Evolutionary conservation across 1,140 invertebrate genomes (phyloP).

Genomic region (Andrena cerasifolii): DNA sequence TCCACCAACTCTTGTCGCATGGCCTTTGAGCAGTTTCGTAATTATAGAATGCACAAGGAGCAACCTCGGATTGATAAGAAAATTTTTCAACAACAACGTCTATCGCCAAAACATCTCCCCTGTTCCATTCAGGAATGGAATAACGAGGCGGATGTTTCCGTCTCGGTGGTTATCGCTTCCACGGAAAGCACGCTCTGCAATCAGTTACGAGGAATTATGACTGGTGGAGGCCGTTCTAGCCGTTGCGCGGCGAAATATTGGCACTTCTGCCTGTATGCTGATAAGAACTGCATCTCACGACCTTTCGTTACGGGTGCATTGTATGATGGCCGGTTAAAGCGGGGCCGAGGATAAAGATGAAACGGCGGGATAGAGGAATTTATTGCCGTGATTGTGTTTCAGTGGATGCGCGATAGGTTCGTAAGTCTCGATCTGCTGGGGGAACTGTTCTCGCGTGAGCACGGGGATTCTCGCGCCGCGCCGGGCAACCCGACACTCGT

Average conservation of each 20-base stretch:
- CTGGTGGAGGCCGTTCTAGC: background rate
- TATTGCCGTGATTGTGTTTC: constrained; percentile 53
- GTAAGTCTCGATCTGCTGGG: constrained; percentile 33
- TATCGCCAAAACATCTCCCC: background rate
- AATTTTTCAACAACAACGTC: background rate
- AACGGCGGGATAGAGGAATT: constrained; percentile 53
- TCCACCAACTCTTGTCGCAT: too few species aligned
- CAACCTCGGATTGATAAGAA: background rate
- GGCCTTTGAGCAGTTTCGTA: background rate
- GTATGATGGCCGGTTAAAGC: background rate
- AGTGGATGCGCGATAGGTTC: constrained; percentile 30
- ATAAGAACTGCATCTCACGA: constrained; percentile 55
- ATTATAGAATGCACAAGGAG: background rate
- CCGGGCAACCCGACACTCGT: constrained; percentile 21
- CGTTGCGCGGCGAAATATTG: constrained; percentile 37
- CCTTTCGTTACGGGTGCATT: constrained; percentile 35
- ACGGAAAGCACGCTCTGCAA: constrained; percentile 1
- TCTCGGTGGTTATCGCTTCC: constrained; percentile 14
- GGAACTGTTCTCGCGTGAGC: background rate
- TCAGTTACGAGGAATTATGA: constrained; percentile 34
- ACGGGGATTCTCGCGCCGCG: background rate
- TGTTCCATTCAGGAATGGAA: background rate
- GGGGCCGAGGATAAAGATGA: constrained; percentile 44
- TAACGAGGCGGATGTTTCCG: constrained; percentile 16
- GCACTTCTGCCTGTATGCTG: constrained; percentile 37